These are phyloP conservation scores for Dexiosoma caninum DNA, from an alignment of 2,888 invertebrate species.

Conservation along the genomic window DNA sequence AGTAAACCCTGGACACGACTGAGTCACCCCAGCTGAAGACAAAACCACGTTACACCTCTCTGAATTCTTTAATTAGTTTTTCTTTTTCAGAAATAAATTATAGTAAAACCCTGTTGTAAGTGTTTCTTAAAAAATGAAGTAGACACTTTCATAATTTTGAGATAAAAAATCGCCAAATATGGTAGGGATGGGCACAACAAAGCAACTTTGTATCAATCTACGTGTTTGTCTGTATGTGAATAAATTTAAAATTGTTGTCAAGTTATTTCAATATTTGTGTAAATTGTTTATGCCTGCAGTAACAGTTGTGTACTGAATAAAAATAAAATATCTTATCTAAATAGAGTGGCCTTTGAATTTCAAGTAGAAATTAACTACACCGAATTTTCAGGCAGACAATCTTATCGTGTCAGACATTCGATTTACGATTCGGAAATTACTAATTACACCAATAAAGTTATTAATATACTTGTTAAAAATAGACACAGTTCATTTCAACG, in stretches of 20 bases:
- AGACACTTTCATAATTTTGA: too few relatives aligned
- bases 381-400: not conserved
- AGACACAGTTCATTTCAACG: not conserved
- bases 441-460: constrained; percentile 10
- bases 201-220: not conserved
- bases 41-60: too few relatives aligned
- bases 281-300: too few relatives aligned
- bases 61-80: too few relatives aligned
- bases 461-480: not conserved
- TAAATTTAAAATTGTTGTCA: not conserved
- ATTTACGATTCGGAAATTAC: not conserved
- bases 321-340: not conserved
- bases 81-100: too few relatives aligned
- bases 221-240: not conserved
- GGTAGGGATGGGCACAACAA: not conserved
- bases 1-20: too few relatives aligned
- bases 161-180: too few relatives aligned
- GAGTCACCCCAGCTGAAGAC: too few relatives aligned
- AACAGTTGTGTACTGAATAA: too few relatives aligned
- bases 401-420: constrained; percentile 16
- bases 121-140: too few relatives aligned
- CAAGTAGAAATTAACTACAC: not conserved
- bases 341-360: not conserved
- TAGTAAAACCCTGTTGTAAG: too few relatives aligned
- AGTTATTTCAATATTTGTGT: not conserved